A percentile compares a stretch with the other conserved stretches of the same genome.
Evolutionary conservation across 2,888 invertebrate genomes (phyloP).

Genomic region (Eutolmus rufibarbis): DNA sequence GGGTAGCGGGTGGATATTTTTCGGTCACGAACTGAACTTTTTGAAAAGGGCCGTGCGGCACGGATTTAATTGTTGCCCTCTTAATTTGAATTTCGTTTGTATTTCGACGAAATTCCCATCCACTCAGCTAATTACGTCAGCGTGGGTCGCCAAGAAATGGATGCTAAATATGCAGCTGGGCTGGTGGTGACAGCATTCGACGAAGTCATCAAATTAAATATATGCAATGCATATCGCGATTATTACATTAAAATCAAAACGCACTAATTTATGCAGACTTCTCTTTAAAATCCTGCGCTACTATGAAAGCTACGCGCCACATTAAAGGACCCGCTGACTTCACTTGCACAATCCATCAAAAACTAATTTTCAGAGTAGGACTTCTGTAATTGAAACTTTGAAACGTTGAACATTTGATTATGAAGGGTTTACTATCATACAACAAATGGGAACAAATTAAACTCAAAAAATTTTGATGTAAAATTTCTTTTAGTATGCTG

Average conservation of each 20-base stretch:
- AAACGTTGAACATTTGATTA: not conserved
- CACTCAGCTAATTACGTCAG: not conserved
- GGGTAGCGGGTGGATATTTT: not conserved
- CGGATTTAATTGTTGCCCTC: not conserved
- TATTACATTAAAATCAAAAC: not conserved
- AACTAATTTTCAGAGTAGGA: not conserved
- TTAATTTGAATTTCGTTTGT: not conserved
- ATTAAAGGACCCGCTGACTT: not conserved
- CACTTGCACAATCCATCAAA: not conserved
- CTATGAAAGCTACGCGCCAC: not conserved
- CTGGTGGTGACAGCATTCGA: not conserved
- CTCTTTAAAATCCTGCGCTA: not conserved
- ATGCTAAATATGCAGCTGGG: not conserved
- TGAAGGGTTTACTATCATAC: not conserved
- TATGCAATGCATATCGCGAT: not conserved
- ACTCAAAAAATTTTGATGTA: no score
- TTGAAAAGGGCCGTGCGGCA: not conserved
- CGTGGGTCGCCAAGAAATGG: not conserved
- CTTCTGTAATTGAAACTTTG: not conserved
- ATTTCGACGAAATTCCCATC: not conserved
- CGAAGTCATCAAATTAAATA: not conserved
- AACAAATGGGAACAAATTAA: no score
- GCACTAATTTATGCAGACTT: not conserved
- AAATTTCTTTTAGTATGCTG: no score
- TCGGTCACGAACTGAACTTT: not conserved